Percentiles rank a stretch among this genome's conserved stretches.
Conservation (phyloP, 2,797 vertebrate species). For the Protosalanx chinensis region DNA sequence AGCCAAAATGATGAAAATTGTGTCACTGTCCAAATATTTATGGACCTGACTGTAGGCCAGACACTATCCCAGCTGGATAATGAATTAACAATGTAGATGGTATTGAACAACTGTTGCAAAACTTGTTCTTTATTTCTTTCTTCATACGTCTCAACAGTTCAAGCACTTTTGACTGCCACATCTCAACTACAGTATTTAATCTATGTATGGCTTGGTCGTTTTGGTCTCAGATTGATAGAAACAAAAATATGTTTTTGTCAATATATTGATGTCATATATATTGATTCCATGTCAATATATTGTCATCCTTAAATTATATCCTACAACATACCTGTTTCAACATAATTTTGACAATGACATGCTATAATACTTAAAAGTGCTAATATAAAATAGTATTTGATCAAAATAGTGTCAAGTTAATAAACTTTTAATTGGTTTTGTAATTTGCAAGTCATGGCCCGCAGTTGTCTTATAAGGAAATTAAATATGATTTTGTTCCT, state of each 20-base stretch:
- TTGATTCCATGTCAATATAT: not conserved
- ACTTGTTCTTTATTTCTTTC: slow-evolving; percentile 8
- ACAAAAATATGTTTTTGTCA: too few species aligned
- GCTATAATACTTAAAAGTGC: not conserved
- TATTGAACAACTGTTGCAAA: slow-evolving; percentile 2
- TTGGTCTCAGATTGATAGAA: not conserved
- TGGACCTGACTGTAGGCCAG: not conserved
- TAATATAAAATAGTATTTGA: not conserved
- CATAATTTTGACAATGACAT: slow-evolving; percentile 2
- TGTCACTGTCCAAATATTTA: too few species aligned
- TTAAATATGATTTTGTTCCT: slow-evolving; percentile 12
- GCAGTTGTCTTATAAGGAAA: not conserved
- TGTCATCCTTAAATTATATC: not conserved
- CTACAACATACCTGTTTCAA: not conserved
- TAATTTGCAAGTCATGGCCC: not conserved
- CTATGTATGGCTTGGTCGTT: slow-evolving; percentile 21
- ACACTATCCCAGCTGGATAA: not conserved
- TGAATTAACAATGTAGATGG: not conserved
- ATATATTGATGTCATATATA: too few species aligned
- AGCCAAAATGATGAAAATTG: too few species aligned
- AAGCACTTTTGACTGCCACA: not conserved
- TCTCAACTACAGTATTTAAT: not conserved
- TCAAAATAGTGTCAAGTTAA: not conserved
- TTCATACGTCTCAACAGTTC: not conserved
- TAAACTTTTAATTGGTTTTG: not conserved